A percentile compares a stretch with the other conserved stretches of the same genome.
Evolutionary conservation across 2,888 invertebrate genomes (phyloP).

Genomic region (Bembecia ichneumoniformis): DNA sequence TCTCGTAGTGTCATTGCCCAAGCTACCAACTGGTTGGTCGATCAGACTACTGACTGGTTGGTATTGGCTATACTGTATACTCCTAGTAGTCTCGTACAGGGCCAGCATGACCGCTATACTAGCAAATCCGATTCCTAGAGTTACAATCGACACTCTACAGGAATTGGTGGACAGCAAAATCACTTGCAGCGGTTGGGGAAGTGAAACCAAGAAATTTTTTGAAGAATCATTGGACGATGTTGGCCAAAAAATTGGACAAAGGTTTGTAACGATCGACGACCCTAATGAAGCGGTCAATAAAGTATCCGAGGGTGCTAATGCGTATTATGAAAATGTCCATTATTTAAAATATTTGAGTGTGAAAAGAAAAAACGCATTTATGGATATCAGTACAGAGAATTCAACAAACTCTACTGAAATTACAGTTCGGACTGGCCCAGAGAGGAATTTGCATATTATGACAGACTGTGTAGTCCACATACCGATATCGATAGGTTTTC

Average conservation of each 20-base stretch:
- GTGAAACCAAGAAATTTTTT: constrained; percentile 80
- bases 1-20: constrained; percentile 82
- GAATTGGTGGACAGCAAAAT: constrained; percentile 78
- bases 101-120: constrained; percentile 90
- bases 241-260: constrained; percentile 76
- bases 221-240: constrained; percentile 76
- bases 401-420: constrained; percentile 27
- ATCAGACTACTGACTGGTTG: constrained; percentile 85
- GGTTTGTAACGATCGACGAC: constrained; percentile 75
- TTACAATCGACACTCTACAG: constrained; percentile 83
- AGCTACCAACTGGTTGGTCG: constrained; percentile 84
- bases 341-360: constrained; percentile 78
- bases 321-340: constrained; percentile 85
- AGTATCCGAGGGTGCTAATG: constrained; percentile 80
- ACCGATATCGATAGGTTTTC: constrained; percentile 85
- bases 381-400: constrained; percentile 26
- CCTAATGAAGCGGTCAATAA: constrained; percentile 75
- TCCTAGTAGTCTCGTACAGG: constrained; percentile 84
- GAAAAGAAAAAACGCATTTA: constrained; percentile 53
- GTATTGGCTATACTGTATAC: constrained; percentile 89
- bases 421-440: constrained; percentile 16
- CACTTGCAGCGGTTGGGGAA: constrained; percentile 80
- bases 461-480: constrained; percentile 83
- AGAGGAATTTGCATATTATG: constrained; percentile 84
- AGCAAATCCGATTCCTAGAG: constrained; percentile 82